These are phyloP conservation scores for Macrotrachela quadricornifera DNA, from an alignment of 1,140 invertebrate genomes.

Conservation along the genomic window DNA sequence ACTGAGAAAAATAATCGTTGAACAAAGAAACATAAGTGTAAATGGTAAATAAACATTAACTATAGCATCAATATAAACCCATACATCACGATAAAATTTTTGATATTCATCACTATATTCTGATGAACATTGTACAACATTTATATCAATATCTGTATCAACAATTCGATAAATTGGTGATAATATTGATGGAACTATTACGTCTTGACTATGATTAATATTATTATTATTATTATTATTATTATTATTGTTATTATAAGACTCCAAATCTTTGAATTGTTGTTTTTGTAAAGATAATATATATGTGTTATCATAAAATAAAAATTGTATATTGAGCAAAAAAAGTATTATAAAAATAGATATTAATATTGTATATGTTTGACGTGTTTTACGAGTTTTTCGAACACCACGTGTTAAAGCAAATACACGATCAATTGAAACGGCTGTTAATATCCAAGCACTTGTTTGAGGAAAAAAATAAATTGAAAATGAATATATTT, in stretches of 20 bases:
- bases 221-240: no score
- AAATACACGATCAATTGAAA: slow-evolving; percentile 3
- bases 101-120: background rate
- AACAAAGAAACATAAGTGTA: background rate
- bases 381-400: slow-evolving; percentile 1
- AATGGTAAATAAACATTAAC: slow-evolving; percentile 7
- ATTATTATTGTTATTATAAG: no score
- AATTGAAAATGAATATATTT: slow-evolving; percentile 7
- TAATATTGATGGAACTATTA: no score
- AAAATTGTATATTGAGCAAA: slow-evolving; percentile 5
- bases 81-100: background rate
- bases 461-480: slow-evolving; percentile 7
- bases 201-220: no score
- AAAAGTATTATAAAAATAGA: slow-evolving; percentile 1
- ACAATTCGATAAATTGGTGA: no score
- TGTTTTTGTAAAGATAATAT: background rate
- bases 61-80: background rate
- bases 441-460: slow-evolving; percentile 7
- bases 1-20: no score
- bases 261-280: background rate
- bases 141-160: background rate
- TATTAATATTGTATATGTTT: background rate
- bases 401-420: background rate
- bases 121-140: slow-evolving; percentile 3
- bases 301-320: background rate